phyloP scores from a whole-genome alignment of 2,797 vertebrate species.

The Pipistrellus nathusii region DNA sequence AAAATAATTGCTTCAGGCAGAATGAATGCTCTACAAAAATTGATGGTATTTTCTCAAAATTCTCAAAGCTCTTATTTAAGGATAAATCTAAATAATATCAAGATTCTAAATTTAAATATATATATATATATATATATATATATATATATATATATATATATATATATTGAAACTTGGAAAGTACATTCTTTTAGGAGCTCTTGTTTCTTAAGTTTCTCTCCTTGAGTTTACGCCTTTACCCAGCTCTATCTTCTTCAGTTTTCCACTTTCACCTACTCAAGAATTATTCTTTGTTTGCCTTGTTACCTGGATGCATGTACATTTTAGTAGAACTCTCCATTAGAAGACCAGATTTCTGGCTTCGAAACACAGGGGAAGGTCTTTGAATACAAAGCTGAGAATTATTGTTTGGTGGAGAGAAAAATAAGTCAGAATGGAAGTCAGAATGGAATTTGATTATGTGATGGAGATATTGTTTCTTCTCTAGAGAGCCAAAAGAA shows the following conservation, averaged over 20 bases:
- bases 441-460: constrained; percentile 32
- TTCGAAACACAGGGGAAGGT: not conserved
- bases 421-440: constrained; percentile 19
- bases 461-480: constrained; percentile 65
- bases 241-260: not conserved
- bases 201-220: constrained; percentile 19
- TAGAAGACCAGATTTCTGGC: not conserved
- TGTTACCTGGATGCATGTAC: not conserved
- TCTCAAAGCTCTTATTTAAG: constrained; percentile 43
- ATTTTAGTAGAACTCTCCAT: not conserved
- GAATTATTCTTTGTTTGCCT: not conserved
- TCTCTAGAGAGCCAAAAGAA: constrained; percentile 88
- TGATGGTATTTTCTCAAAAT: constrained; percentile 35
- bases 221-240: not conserved
- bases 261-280: not conserved
- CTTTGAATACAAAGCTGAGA: not conserved
- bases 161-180: not conserved
- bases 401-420: constrained; percentile 19
- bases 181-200: not conserved
- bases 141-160: too few relatives aligned
- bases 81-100: not conserved
- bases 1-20: constrained; percentile 1
- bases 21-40: not conserved
- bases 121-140: too few relatives aligned
- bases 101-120: not conserved